phyloP scores from a whole-genome alignment of 2,113 vertebrate species.

The Mirza zaza region DNA sequence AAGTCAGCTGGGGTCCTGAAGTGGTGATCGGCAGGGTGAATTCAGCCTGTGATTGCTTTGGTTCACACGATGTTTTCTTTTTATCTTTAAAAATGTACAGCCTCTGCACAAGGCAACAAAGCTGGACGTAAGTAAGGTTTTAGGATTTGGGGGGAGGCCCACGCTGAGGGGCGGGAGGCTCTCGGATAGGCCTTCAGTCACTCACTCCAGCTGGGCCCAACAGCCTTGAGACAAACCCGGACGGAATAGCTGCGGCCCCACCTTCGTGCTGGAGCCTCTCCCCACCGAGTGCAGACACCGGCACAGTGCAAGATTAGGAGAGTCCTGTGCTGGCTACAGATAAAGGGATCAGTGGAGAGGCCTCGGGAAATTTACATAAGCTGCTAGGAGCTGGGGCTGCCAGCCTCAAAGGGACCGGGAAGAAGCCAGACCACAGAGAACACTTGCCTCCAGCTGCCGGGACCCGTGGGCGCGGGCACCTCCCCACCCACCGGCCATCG shows the following conservation, averaged over 20 bases:
- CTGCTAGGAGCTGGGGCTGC: background rate
- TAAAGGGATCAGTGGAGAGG: constrained; percentile 45
- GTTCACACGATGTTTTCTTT: background rate
- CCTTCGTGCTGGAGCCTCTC: background rate
- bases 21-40: background rate
- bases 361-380: constrained; percentile 63
- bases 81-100: background rate
- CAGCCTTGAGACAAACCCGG: background rate
- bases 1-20: background rate
- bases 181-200: background rate
- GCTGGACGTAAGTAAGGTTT: background rate
- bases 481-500: background rate
- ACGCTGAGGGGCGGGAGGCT: background rate
- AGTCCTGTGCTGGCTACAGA: constrained; percentile 56
- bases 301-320: constrained; percentile 50
- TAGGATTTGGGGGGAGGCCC: background rate
- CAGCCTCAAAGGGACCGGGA: background rate
- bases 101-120: background rate
- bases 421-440: constrained; percentile 44
- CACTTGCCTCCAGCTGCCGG: background rate
- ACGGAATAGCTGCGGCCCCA: background rate
- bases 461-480: background rate
- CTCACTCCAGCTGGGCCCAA: background rate
- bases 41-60: background rate
- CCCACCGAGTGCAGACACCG: background rate